Evolutionary conservation across 2,797 vertebrate species (phyloP).

Genomic region (Monodelphis domestica): DNA sequence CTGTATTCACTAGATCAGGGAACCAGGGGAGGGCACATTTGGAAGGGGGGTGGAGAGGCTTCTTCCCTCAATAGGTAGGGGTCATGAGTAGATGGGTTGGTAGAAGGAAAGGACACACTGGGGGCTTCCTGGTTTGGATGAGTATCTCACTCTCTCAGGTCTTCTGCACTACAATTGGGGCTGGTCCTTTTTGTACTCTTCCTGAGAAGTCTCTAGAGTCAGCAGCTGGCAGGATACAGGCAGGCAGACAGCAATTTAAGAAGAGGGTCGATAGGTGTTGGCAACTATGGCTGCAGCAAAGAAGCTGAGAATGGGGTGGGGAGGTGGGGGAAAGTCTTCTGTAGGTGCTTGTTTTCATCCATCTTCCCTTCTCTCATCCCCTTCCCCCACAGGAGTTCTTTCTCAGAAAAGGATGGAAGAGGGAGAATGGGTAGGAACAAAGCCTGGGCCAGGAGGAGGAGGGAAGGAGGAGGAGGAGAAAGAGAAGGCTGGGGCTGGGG

Average conservation of each 20-base stretch:
- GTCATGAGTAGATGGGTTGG: not conserved
- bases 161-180: not conserved
- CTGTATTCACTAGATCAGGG: not conserved
- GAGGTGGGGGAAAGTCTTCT: not conserved
- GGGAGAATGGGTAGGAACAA: not conserved
- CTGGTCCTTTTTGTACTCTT: not conserved
- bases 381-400: not conserved
- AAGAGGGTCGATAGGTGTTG: not conserved
- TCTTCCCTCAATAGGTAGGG: not conserved
- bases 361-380: not conserved
- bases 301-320: not conserved
- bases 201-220: not conserved
- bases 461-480: not conserved
- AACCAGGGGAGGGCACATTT: not conserved
- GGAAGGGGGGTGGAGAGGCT: not conserved
- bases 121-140: not conserved
- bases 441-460: not conserved
- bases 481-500: not conserved
- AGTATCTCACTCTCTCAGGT: not conserved
- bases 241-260: not conserved
- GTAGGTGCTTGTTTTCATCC: not conserved
- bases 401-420: not conserved
- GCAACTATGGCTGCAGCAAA: not conserved
- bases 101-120: not conserved
- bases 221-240: not conserved